Evolutionary conservation across 2,113 vertebrate species (phyloP).

Genomic region (Sinocyclocheilus maitianheensis): DNA sequence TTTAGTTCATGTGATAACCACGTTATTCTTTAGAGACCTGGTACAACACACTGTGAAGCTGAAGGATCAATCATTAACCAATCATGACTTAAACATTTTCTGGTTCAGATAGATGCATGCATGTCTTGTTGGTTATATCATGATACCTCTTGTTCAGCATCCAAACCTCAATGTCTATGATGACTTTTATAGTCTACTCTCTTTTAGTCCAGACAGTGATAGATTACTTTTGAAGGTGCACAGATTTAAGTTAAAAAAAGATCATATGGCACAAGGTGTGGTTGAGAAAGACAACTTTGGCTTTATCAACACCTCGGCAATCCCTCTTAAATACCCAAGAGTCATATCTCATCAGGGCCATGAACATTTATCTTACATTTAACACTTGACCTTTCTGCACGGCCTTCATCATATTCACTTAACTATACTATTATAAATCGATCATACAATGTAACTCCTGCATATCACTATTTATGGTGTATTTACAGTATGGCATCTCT

Average conservation of each 20-base stretch:
- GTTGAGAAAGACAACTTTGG: background rate
- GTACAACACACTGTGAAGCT: background rate
- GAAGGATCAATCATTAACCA: slow-evolving; percentile 22
- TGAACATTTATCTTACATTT: background rate
- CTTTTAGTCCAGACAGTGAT: background rate
- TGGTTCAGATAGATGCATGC: background rate
- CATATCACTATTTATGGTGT: background rate
- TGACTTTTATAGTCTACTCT: background rate
- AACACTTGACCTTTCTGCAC: background rate
- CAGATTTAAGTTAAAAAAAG: background rate
- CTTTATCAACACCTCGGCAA: background rate
- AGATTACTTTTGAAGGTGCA: background rate
- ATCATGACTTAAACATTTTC: background rate
- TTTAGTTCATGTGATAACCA: slow-evolving; percentile 14
- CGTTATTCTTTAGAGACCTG: background rate
- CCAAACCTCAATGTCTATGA: background rate
- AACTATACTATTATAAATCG: background rate
- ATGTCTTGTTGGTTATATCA: background rate
- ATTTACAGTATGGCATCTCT: background rate
- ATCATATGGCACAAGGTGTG: background rate
- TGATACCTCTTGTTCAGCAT: background rate
- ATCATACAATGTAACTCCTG: background rate
- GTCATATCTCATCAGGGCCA: background rate
- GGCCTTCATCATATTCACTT: background rate
- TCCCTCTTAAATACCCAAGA: background rate